These are phyloP conservation scores for Numida meleagris DNA, from an alignment of 2,113 vertebrate species.

Conservation along the genomic window DNA sequence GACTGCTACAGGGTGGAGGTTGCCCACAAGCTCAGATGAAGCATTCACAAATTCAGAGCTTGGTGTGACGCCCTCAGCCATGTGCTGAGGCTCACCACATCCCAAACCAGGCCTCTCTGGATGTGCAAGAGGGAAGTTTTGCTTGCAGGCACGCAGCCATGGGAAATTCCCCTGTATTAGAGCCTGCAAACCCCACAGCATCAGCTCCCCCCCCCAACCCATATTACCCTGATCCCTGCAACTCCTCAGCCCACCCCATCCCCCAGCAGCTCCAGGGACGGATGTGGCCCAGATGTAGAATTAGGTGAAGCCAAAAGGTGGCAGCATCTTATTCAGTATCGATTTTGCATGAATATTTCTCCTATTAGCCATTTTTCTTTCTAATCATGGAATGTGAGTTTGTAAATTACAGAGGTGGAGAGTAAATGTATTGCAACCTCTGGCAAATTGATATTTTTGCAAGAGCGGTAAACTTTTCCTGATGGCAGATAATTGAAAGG, in stretches of 20 bases:
- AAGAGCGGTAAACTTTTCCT: conserved; percentile 40
- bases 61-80: neutral
- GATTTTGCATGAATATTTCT: conserved; percentile 17
- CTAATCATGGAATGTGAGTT: conserved; percentile 37
- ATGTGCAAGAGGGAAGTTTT: neutral
- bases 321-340: conserved; percentile 54
- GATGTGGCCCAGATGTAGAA: conserved; percentile 41
- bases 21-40: neutral
- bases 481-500: conserved; percentile 41
- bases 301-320: conserved; percentile 57
- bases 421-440: conserved; percentile 38
- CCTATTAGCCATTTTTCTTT: conserved; percentile 54
- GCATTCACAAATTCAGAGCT: neutral
- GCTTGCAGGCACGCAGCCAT: neutral
- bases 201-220: neutral
- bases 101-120: neutral
- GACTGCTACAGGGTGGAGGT: neutral
- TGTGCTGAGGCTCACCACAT: neutral
- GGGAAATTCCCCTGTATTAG: neutral
- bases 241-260: neutral
- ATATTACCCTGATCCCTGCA: fast-evolving
- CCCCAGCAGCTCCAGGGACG: neutral
- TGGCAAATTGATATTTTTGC: conserved; percentile 66
- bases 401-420: conserved; percentile 55
- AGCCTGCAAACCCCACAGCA: neutral